Base-by-base conservation (phyloP, 1,140 invertebrate genomes). In the Arion vulgaris region DNA sequence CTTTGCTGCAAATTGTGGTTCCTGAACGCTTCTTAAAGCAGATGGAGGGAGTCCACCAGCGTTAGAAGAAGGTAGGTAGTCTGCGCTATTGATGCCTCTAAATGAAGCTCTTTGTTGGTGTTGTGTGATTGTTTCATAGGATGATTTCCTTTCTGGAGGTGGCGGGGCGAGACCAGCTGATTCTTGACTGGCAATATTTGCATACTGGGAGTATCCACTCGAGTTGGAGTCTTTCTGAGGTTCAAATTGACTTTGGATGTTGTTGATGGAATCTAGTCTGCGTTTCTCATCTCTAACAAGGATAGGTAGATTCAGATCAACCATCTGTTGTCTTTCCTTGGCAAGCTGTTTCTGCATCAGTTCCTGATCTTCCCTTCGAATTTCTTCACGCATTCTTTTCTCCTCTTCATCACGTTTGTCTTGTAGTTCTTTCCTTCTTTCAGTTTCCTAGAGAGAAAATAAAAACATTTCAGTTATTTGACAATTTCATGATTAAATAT, bases 361-460 rank as follows among this genome's bases (percentile, higher is more conserved):
- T 51, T 90, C 87, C 39, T 90, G 88, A 66, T 91, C 89, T 39
- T 88, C 86, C 17, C 85, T 82, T 32, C 90, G 68, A 0, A 85
- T 85, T 80, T 91, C 88, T 34, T 87, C 89, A 11, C 89, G 84
- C 15, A 86, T 76, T 7, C 81, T 57, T 23, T 85, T 85, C 79
- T 91, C 91, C 81, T 91, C 90, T 36, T 85, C 87, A 32, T 91
- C 90, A 36, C 89, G 84, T 62, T 86, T 84, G 15, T 87, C 89
- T 83, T 91, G 88, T 39, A 91, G 73, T 81, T 91, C 89, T 53
- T 87, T 87, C 53, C 88, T 62, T 71, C 89, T 85, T 83, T 90
- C 88, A 62, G 86, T 73, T 66, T 91, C 90, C 91, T 91, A 80
- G 39, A 45, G 4, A 23, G 19, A 57, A 57, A 57, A 23, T 23